phyloP scores from a whole-genome alignment of 2,797 vertebrate species.

The Protonibea diacanthus region DNA sequence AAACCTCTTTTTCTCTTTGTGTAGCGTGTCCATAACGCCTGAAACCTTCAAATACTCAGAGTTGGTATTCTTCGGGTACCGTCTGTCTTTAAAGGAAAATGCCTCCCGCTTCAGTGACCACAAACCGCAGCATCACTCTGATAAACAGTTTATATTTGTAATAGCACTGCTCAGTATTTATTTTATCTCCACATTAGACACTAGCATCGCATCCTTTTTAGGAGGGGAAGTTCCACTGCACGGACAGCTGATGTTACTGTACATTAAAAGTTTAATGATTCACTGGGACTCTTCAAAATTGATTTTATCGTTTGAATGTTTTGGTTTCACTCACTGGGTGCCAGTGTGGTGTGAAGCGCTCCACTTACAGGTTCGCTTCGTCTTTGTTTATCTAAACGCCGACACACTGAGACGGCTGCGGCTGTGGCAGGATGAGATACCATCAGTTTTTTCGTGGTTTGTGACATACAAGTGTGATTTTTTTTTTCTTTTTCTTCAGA shows the following conservation, averaged over 20 bases:
- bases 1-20: neutral
- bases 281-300: too few relatives aligned
- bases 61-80: neutral
- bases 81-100: too few relatives aligned
- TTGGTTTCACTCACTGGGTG: neutral
- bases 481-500: neutral
- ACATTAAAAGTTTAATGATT: too few relatives aligned
- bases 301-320: neutral
- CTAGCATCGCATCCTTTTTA: too few relatives aligned
- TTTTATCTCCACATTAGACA: too few relatives aligned
- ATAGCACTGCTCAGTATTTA: too few relatives aligned
- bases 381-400: neutral
- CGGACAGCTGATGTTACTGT: too few relatives aligned
- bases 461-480: neutral
- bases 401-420: neutral
- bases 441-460: constrained; percentile 19
- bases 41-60: neutral
- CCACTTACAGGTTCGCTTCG: neutral
- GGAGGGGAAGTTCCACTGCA: too few relatives aligned
- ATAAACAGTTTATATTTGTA: too few relatives aligned
- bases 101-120: too few relatives aligned
- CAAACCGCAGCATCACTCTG: too few relatives aligned
- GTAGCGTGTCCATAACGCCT: too few relatives aligned
- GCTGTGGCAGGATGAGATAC: constrained; percentile 1
- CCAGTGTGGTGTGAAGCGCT: neutral